These are phyloP conservation scores for Ormyrus pomaceus DNA, from an alignment of 2,888 invertebrate genomes.

Conservation along the genomic window DNA sequence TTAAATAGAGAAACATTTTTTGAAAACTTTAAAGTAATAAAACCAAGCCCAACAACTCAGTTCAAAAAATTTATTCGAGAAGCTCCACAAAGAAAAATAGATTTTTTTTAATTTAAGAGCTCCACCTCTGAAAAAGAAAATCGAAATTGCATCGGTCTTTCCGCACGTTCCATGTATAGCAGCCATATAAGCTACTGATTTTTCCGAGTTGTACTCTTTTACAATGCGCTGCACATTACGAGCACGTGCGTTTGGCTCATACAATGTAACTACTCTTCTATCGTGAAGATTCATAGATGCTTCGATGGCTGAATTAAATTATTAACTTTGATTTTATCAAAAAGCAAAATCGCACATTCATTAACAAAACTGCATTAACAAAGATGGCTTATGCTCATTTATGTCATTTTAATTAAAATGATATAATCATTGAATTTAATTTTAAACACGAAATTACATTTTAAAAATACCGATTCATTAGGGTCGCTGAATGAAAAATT, in stretches of 20 bases:
- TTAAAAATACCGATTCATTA: too few species aligned
- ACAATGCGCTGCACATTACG: conserved; percentile 27
- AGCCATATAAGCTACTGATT: conserved; percentile 30
- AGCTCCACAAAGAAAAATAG: conserved; percentile 2
- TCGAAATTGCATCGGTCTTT: conserved; percentile 21
- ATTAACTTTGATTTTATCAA: conserved; percentile 11
- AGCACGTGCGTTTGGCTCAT: conserved; percentile 29
- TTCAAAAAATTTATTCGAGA: too few species aligned
- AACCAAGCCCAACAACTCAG: too few species aligned
- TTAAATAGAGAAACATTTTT: too few species aligned
- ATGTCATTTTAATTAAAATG: too few species aligned
- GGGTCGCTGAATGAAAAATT: too few species aligned
- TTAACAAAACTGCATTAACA: too few species aligned
- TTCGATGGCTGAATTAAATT: conserved; percentile 23
- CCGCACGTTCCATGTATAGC: background rate
- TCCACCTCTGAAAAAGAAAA: background rate
- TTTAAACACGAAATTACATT: too few species aligned
- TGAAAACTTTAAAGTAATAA: too few species aligned
- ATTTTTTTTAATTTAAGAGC: background rate
- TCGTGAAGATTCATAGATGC: conserved; percentile 39
- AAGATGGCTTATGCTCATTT: too few species aligned
- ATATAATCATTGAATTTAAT: too few species aligned
- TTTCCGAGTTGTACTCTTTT: conserved; percentile 22
- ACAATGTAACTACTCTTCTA: conserved; percentile 36
- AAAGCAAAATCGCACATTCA: background rate